Evolutionary conservation across 2,113 vertebrate genomes (phyloP).

Genomic region (Acrocephalus arundinaceus): DNA sequence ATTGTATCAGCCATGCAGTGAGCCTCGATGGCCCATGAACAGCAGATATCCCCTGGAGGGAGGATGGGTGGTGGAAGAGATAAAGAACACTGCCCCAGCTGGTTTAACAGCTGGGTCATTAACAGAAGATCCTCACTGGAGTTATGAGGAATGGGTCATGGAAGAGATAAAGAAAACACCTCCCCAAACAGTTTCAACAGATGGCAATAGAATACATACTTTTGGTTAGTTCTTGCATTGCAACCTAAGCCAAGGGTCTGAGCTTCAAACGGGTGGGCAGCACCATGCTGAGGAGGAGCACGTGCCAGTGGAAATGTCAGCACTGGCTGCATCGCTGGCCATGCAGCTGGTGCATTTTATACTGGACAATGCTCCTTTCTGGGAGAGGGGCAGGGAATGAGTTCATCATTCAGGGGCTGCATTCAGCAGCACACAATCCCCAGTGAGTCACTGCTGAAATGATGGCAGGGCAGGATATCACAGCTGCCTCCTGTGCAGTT

Average conservation of each 20-base stretch:
- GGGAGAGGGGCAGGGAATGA: not conserved
- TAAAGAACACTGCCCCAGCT: not conserved
- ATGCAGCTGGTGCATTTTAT: constrained; percentile 36
- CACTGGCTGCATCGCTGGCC: not conserved
- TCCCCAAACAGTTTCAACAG: not conserved
- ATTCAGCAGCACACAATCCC: constrained; percentile 42
- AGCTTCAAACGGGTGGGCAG: not conserved
- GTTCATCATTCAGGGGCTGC: not conserved
- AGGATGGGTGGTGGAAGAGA: not conserved
- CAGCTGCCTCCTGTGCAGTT: not conserved
- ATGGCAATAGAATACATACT: not conserved
- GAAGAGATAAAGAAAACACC: not conserved
- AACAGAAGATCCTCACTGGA: not conserved
- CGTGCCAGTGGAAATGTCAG: not conserved
- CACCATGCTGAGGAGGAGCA: not conserved
- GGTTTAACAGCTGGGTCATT: not conserved
- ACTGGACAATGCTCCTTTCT: constrained; percentile 50
- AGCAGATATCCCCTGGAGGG: too few relatives aligned
- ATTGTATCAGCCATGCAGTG: too few relatives aligned
- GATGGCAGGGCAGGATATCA: constrained; percentile 28
- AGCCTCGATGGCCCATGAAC: too few relatives aligned
- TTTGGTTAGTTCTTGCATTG: not conserved
- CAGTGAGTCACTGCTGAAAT: constrained; percentile 5
- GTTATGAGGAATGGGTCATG: not conserved
- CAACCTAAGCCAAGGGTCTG: not conserved